Percentiles rank a stretch among this genome's conserved stretches.
Evolutionary conservation across 2,888 invertebrate species (phyloP).

Genomic region (Azorinus chamasolen): DNA sequence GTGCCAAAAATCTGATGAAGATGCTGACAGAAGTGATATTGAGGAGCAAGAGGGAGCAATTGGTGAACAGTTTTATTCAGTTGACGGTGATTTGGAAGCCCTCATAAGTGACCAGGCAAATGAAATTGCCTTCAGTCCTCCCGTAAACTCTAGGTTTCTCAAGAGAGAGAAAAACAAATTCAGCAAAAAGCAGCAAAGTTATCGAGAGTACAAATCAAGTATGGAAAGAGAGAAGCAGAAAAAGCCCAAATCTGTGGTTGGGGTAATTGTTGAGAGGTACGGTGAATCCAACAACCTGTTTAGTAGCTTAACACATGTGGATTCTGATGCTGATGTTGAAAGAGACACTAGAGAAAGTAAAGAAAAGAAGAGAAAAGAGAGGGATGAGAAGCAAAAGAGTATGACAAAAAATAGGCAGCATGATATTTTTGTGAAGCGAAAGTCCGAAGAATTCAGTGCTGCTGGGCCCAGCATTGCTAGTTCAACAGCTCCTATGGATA

Average conservation of each 20-base stretch:
- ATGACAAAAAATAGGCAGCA: conserved; percentile 69
- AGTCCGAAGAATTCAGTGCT: conserved; percentile 68
- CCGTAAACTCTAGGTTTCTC: conserved; percentile 63
- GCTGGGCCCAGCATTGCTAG: conserved; percentile 57
- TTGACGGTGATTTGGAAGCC: conserved; percentile 60
- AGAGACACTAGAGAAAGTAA: conserved; percentile 68
- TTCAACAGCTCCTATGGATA: conserved; percentile 65
- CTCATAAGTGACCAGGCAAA: conserved; percentile 35
- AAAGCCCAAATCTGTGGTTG: conserved; percentile 58
- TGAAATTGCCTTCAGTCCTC: conserved; percentile 73
- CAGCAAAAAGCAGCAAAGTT: conserved; percentile 47
- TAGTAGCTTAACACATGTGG: conserved; percentile 74
- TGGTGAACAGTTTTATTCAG: conserved; percentile 55
- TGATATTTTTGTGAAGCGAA: conserved; percentile 73
- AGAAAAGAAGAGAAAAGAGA: conserved; percentile 72
- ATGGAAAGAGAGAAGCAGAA: conserved; percentile 53
- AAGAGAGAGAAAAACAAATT: conserved; percentile 70
- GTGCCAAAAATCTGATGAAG: conserved; percentile 53
- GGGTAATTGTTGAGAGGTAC: conserved; percentile 78
- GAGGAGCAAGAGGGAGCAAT: conserved; percentile 56
- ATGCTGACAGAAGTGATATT: conserved; percentile 69
- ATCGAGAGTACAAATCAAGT: conserved; percentile 66
- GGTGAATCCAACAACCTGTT: conserved; percentile 68
- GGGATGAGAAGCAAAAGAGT: conserved; percentile 74
- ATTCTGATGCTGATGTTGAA: conserved; percentile 80